A percentile compares a stretch with the other conserved stretches of the same genome.
These are phyloP conservation scores for Andrena camellia DNA, from an alignment of 2,888 invertebrate species.

Conservation along the genomic window DNA sequence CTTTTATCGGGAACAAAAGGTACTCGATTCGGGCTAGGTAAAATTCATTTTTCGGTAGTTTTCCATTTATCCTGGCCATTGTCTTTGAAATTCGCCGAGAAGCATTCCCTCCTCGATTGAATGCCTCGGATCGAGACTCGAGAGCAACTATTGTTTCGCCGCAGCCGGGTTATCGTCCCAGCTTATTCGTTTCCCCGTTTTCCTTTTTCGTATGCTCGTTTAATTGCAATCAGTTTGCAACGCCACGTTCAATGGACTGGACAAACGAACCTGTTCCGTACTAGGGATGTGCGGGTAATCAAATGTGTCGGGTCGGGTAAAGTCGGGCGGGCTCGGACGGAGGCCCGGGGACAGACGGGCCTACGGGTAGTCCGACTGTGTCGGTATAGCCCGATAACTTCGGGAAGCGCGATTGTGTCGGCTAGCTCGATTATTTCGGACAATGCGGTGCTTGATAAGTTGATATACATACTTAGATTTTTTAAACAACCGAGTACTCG, in stretches of 20 bases:
- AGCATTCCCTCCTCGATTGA: conserved; percentile 4
- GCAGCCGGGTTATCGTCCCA: conserved; percentile 14
- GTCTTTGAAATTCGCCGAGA: conserved; percentile 34
- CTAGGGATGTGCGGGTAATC: too few relatives aligned
- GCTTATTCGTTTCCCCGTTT: background rate
- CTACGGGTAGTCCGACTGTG: too few relatives aligned
- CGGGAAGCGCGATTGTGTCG: too few relatives aligned
- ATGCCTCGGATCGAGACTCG: conserved; percentile 33
- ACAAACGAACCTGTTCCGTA: conserved; percentile 19
- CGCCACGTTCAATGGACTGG: conserved; percentile 3
- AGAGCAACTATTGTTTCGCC: conserved; percentile 45
- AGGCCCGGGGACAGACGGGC: too few relatives aligned
- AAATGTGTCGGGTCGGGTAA: too few relatives aligned
- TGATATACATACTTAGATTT: too few relatives aligned
- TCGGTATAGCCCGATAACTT: too few relatives aligned
- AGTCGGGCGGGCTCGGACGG: too few relatives aligned
- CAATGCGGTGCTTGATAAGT: too few relatives aligned
- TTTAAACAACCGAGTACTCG: too few relatives aligned
- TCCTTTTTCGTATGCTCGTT: conserved; percentile 20
- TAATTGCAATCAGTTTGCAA: conserved; percentile 35
- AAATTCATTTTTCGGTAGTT: conserved; percentile 40
- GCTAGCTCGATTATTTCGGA: too few relatives aligned
- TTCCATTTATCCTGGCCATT: conserved; percentile 38
- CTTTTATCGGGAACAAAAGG: conserved; percentile 38
- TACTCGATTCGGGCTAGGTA: conserved; percentile 21